Evolutionary conservation across 2,113 vertebrate species (phyloP).

Genomic region (Chelonoidis abingdonii): DNA sequence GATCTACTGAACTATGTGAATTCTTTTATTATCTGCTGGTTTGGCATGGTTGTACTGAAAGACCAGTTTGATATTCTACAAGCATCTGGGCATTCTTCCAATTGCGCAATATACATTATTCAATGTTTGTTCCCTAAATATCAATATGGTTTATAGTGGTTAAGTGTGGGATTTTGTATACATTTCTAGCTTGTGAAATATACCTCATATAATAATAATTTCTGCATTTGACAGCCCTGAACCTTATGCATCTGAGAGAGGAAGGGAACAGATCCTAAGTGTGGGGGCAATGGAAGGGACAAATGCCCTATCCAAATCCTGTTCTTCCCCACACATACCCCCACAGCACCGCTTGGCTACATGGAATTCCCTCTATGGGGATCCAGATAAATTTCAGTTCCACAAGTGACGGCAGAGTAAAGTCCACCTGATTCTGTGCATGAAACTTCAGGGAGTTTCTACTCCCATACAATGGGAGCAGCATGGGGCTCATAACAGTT

Average conservation of each 20-base stretch:
- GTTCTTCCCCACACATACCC: not conserved
- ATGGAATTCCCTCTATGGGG: not conserved
- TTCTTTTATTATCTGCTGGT: not conserved
- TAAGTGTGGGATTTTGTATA: not conserved
- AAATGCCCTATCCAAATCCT: not conserved
- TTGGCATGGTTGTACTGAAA: not conserved
- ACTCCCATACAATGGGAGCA: no score
- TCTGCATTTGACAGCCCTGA: not conserved
- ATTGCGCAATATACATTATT: not conserved
- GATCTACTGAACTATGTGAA: not conserved
- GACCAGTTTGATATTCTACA: not conserved
- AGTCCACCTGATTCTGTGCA: not conserved
- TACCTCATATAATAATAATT: not conserved
- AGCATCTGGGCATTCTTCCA: not conserved
- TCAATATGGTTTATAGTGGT: not conserved
- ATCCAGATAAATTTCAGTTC: not conserved
- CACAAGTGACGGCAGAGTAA: not conserved
- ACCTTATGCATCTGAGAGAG: not conserved
- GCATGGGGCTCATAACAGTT: not conserved
- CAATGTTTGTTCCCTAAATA: not conserved
- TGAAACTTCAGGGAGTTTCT: not conserved
- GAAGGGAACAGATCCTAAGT: not conserved
- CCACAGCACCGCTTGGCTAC: not conserved
- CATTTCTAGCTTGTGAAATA: not conserved
- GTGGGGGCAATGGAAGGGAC: not conserved